Evolutionary conservation across 2,888 invertebrate genomes (phyloP), one percentile per base, ranked within the genome.

Genomic region (Halocaridina rubra): DNA sequence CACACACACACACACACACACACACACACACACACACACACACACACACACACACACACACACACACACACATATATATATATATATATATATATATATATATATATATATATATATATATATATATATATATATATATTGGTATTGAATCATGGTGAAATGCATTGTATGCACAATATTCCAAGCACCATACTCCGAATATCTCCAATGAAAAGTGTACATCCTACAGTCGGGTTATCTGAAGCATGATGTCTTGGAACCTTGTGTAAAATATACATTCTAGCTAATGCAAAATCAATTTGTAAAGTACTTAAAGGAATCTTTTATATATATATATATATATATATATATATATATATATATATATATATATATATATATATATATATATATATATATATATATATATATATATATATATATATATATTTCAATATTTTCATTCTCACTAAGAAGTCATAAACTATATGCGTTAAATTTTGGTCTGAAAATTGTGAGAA

Each of bases 1-100:
- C 64, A 64, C 61, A 64, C 64, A 64, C 64, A 64, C 64, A 64
- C 64, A 64, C 64, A 64, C 64, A 64, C 19, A 64, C 64, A 64
- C 64, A 64, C 61, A 64, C 22, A 64, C 64, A 64, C 64, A 64
- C 64, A 64, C 64, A 64, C 64, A 64, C 64, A 61, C 64, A 19
- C 22, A 59, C 22, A 61, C 22, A 61, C 22, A 61, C 22, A 61
- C 22, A 61, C 22, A 61, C 22, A 61, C 22, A 61, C 22, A 61
- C 22, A 61, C 22, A 61, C 3, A 64, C 22, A 16, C 22, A 16
- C 2, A 19, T n/a, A 61, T 3, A 16, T n/a, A 5, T n/a, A 61
- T 19, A 3, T 19, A 61, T 3, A n/a, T 19, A 19, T 3, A 19
- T 19, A 61, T n/a, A 61, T 3, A 3, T 19, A 61, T 3, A 19